Base-by-base conservation (phyloP, 1,140 invertebrate species). In the Diplogasteroides magnus region DNA sequence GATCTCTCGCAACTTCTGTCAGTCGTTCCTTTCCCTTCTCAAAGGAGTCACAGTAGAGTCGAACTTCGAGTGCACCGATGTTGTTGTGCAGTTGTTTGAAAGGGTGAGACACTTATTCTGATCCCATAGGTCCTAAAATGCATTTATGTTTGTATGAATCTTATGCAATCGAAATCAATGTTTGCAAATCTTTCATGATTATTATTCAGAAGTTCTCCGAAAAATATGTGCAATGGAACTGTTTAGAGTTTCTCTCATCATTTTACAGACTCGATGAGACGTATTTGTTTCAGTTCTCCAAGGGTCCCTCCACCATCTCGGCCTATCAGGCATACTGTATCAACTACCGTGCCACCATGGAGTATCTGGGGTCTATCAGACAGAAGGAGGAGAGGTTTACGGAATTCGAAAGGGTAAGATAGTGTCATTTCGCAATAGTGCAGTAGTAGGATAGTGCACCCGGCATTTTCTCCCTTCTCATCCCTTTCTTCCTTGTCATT, bases 1-100 rank as follows among this genome's bases (percentile, higher is more conserved):
- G 87, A 87, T 89, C 1, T 89, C 88, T 26, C 88, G 89, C 78
- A 87, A 86, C 13, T 89, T 89, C 79, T 89, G 88, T 78, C 88
- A 88, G 79, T 88, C 89, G 72, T 89, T 89, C 77, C 84, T 89
- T 48, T 83, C 84, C 29, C 81, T 88, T 19, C 76, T 89, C 2
- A 78, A 88, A 19, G 86, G 87, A 72, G 84, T 87, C 67, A 86
- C 86, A 72, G 84, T 83, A 81, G 84, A 86, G 67, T 74, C 84
- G 11, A 78, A 64, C 23, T 86, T 84, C 74, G 83, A 86, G 27
- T 85, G 85, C 1, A 88, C 87, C 2, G 83, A 86, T 62, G 84
- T 88, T 60, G 77, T 89, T 28, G 85, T 87, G 6, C 87, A 87
- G 76, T 82, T 89, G 23, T 88, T 89, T 79, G 85, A 87, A 80